Base-by-base conservation (phyloP, 2,888 invertebrate species). In the Tetragnatha montana region DNA sequence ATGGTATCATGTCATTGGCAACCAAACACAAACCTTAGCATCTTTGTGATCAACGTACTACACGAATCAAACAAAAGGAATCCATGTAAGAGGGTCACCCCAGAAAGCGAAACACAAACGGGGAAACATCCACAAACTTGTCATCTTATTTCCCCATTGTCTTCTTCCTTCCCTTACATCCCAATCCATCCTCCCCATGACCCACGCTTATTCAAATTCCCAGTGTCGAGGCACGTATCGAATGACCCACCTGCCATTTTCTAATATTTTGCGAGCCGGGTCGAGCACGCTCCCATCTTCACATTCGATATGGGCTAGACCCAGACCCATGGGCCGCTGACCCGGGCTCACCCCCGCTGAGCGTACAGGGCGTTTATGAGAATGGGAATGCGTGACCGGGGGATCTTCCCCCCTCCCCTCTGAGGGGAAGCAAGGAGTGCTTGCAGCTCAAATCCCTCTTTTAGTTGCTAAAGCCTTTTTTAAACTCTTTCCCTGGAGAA, bases 311-410 rank as follows among this genome's bases (percentile, higher is more conserved):
- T 19, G 50, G 76, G 73, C 17, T 22, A 35, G 17, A 70, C 21
- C 60, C 49, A 50, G 6, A 49, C 50, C 69, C n/a, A 35, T 14
- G 70, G n/a, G 71, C 78, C 35, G 50, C 70, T 79, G 70, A 85
- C 79, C 85, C 71, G 22, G 21, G 49, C 50, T 85, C 85, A 85
- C 71, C 85, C 85, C 79, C 79, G 79, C 85, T 78, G 85, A n/a
- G 47, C 75, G 78, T 78, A 70, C 47, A 19, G 19, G n/a, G 68
- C 70, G 49, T 70, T 21, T 69, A 84, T 51, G 74, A 82, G 73
- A 74, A 76, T 21, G 49, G 47, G 22, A 19, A 49, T 84, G 84
- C 84, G 84, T 84, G 84, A 84, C 84, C 69, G 35, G 17, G 49
- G 22, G 73, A 22, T 73, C 50, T 71, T 22, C 78, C 76, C 70